Percentiles rank a stretch among this genome's conserved stretches.
Evolutionary conservation across 2,888 invertebrate species (phyloP).

Genomic region (Drosophila histrio): DNA sequence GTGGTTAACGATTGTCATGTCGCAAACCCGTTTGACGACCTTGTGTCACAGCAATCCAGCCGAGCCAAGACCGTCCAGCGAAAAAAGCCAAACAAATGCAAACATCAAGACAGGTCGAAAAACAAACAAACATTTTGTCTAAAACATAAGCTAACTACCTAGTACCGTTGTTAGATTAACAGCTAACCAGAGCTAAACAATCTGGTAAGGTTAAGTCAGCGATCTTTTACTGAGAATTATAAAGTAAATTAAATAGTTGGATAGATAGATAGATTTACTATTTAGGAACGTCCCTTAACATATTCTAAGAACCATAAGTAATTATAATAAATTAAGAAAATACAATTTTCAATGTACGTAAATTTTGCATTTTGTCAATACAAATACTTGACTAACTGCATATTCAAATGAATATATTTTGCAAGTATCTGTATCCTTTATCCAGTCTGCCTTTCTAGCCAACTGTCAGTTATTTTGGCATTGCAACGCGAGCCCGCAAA

Average conservation of each 20-base stretch:
- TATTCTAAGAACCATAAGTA: no score
- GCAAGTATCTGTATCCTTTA: not conserved
- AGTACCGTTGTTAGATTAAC: slow-evolving; percentile 22
- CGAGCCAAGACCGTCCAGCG: slow-evolving; percentile 15
- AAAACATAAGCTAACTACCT: slow-evolving; percentile 12
- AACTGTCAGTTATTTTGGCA: slow-evolving; percentile 40
- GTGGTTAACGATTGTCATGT: slow-evolving; percentile 73
- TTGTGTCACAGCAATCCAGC: slow-evolving; percentile 80
- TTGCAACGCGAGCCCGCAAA: slow-evolving; percentile 22
- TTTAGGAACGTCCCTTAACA: no score
- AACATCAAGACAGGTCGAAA: slow-evolving; percentile 38
- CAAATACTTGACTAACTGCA: no score
- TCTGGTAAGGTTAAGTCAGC: slow-evolving; percentile 12
- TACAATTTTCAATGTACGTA: no score
- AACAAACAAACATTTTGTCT: slow-evolving; percentile 43
- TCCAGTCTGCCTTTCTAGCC: not conserved
- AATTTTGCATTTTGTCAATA: no score
- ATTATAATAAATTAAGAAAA: no score
- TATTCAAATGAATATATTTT: not conserved
- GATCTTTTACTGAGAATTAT: not conserved
- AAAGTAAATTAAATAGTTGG: no score
- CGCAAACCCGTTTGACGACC: slow-evolving; percentile 82
- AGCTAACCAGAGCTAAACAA: not conserved
- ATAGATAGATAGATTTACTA: no score
- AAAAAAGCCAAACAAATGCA: slow-evolving; percentile 74